Evolutionary conservation across 2,888 invertebrate genomes (phyloP), one percentile per base, ranked within the genome.

Genomic region (Auanema freiburgensis): DNA sequence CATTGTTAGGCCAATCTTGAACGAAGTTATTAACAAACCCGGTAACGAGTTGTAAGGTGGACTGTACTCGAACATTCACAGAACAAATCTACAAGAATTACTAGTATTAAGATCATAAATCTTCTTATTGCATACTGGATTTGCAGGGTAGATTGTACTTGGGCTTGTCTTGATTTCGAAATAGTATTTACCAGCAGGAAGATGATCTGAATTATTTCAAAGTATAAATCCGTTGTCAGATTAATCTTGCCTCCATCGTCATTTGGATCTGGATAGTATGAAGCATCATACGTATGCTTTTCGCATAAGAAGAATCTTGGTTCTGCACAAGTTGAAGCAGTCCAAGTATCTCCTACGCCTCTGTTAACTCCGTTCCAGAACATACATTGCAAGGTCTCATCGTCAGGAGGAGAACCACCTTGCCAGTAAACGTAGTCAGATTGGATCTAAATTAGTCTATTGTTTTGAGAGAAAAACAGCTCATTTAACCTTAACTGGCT

Each of bases 121-220:
- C 33, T 5, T 3, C 3, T 33, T 8, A 33, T 33, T 33, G 8
- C n/a, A 8, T n/a, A 49, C 0, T n/a, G 55, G 42, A 6, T 57
- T 6, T 18, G 49, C 55, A 24, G 46, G 23, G 4, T 49, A 14
- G 18, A 49, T 46, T 8, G 18, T 46, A 21, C 21, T 25, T 43
- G 68, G 67, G 11, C 42, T 62, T 0, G 72, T 66, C 25, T 58
- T 69, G 14, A 75, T 24, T 14, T 52, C 49, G n/a, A 67, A 64
- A 46, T 69, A 67, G 72, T 73, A 78, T 10, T 66, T 51, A 23
- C 78, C 78, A 40, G 69, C 58, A 10, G 75, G 75, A n/a, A 78
- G 59, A 44, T 71, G 72, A 58, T 71, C 76, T 66, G 33, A 58
- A 54, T 53, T 33, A 16, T 8, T 18, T 24, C 25, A 21, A 11